phyloP scores from a whole-genome alignment of 2,888 invertebrate genomes.

The Aspidapion aeneum region DNA sequence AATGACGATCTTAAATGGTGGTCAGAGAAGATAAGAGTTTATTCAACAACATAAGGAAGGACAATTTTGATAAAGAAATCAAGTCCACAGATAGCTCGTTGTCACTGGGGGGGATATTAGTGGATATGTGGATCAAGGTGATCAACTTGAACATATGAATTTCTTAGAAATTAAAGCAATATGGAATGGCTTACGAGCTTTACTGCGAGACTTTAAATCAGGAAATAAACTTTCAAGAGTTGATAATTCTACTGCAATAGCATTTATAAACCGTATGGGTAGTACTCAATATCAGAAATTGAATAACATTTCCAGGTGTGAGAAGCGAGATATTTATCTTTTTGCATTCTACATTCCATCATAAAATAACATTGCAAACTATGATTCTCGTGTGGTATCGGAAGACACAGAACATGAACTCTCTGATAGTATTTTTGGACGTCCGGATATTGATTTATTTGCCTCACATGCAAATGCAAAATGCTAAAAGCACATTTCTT shows the following conservation, averaged over 20 bases:
- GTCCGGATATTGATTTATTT: neutral
- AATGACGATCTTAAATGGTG: neutral
- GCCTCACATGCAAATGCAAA: neutral
- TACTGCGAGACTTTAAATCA: neutral
- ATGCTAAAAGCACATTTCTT: neutral
- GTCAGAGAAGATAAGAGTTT: neutral
- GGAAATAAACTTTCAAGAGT: neutral
- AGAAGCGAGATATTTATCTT: neutral
- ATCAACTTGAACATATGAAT: neutral
- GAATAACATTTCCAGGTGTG: neutral
- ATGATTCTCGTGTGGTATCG: neutral
- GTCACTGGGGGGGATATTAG: neutral
- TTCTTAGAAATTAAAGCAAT: neutral
- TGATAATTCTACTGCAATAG: neutral
- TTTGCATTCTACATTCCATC: neutral
- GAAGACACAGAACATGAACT: neutral
- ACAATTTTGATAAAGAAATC: neutral
- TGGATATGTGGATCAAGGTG: neutral
- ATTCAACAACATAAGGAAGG: neutral
- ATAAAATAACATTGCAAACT: neutral
- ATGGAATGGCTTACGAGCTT: neutral
- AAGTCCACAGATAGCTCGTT: neutral
- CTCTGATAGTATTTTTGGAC: neutral
- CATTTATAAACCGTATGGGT: neutral
- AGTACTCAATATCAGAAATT: neutral